Percentiles rank a stretch among this genome's conserved stretches.
Conservation (phyloP, 1,140 invertebrate species). For the Drosophila nigrodunni region DNA sequence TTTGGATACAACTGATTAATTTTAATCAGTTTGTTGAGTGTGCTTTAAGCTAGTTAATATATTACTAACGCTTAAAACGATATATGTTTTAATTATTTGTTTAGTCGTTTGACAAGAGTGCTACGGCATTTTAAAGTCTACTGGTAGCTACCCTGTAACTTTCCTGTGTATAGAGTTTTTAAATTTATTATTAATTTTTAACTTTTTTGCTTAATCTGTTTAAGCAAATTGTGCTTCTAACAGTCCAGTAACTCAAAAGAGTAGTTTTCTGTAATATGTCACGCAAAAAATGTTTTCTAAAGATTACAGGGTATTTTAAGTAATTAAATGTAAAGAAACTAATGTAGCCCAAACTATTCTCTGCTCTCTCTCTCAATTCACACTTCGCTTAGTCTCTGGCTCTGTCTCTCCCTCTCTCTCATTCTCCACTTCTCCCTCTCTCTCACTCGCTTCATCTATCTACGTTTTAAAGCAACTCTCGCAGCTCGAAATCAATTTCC, state of each 20-base stretch:
- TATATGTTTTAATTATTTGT: slow-evolving; percentile 2
- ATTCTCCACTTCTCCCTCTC: not conserved
- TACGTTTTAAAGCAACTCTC: not conserved
- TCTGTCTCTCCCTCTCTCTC: not conserved
- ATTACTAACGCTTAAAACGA: not conserved
- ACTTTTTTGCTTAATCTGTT: no score
- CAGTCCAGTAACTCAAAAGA: no score
- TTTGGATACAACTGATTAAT: not conserved
- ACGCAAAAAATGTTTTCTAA: no score
- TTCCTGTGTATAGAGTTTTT: not conserved
- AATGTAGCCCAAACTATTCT: not conserved
- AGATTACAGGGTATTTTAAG: no score
- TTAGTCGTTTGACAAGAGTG: not conserved
- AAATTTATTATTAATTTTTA: no score
- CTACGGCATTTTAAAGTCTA: no score
- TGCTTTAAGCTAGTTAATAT: not conserved
- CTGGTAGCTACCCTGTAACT: not conserved
- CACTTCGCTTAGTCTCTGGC: not conserved
- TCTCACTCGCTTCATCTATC: not conserved
- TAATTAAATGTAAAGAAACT: no score
- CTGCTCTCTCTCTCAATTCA: no score
- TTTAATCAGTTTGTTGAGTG: slow-evolving; percentile 3
- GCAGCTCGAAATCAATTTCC: slow-evolving; percentile 58
- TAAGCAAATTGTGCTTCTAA: no score
- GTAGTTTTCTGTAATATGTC: no score